Base-by-base conservation (phyloP, 2,113 vertebrate species). In the Centropristis striata region DNA sequence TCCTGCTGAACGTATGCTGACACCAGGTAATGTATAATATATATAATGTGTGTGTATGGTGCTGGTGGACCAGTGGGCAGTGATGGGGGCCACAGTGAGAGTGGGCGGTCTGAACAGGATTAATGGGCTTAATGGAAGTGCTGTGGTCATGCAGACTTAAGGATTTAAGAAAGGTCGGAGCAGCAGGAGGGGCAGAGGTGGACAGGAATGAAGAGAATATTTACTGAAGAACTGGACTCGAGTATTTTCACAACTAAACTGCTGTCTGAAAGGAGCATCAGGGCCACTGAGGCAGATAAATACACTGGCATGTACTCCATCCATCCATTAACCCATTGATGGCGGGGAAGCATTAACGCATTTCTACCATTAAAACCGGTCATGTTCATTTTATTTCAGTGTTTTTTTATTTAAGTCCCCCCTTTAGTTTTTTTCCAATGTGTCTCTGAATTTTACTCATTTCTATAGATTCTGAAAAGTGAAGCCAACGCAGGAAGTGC, bases 41-140 rank as follows among this genome's bases (percentile, higher is more conserved):
- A n/a, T n/a, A n/a, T n/a, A n/a, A n/a, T n/a, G n/a, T n/a, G n/a
- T n/a, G n/a, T n/a, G n/a, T n/a, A n/a, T 5, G n/a, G 23, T 12
- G 51, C 13, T 0, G 41, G 47, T 18, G 77, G 58, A 39, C 11
- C 32, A 5, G 51, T 23, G 74, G 73, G 54, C 71, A 49, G 75
- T 23, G 27, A 2, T 37, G 44, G 68, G 74, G 59, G 65, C 59
- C 55, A 14, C 72, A 7, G 21, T 3, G 50, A n/a, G 64, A 47
- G 75, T 57, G 80, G 78, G 71, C 75, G 50, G 80, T 39, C 44
- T 75, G 54, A 20, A 53, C 23, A 5, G 72, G 81, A 87, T 88
- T 86, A 82, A 65, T 54, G 36, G 47, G 78, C 77, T 88, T 87
- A 86, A 79, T 63, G 63, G 81, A 88, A 85, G 71, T 75, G 81